Evolutionary conservation across 92 coral and sea anemone species (phyloP).

Genomic region (Plumapathes pennacea): DNA sequence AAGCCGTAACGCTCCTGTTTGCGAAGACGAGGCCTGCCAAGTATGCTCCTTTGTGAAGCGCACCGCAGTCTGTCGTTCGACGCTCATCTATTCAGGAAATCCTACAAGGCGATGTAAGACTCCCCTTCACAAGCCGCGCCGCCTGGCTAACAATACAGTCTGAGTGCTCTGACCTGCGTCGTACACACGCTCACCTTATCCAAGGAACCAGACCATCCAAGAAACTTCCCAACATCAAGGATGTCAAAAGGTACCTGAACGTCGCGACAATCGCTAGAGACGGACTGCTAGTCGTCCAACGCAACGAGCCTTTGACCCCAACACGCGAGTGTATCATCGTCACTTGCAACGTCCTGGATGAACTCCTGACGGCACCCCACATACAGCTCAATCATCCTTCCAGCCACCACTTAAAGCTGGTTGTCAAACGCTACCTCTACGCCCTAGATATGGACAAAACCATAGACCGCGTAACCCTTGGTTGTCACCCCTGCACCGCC

Average conservation of each 20-base stretch:
- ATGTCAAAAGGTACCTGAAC: constrained; percentile 50
- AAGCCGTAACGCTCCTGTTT: constrained; percentile 30
- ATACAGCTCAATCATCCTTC: constrained; percentile 28
- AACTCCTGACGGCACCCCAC: constrained; percentile 39
- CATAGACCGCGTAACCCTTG: constrained; percentile 8
- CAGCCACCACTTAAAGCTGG: constrained; percentile 10
- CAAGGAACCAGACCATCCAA: constrained; percentile 43
- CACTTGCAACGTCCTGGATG: constrained; percentile 21
- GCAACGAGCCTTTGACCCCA: constrained; percentile 2
- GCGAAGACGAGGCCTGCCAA: constrained; percentile 26
- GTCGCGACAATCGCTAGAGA: constrained; percentile 33
- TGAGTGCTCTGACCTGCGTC: constrained; percentile 42
- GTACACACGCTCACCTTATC: constrained; percentile 39
- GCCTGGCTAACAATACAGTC: constrained; percentile 39
- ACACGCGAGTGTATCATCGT: constrained; percentile 1
- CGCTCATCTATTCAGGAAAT: constrained; percentile 26
- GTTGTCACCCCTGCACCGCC: constrained; percentile 42
- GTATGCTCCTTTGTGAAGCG: constrained; percentile 28
- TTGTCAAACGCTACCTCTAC: constrained; percentile 21
- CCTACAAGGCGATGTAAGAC: constrained; percentile 30
- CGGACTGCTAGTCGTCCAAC: constrained; percentile 2
- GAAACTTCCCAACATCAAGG: constrained; percentile 33
- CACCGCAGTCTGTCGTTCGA: constrained; percentile 34
- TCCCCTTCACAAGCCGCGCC: constrained; percentile 42
- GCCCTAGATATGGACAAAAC: constrained; percentile 29